phyloP scores from a whole-genome alignment of 2,797 vertebrate species.

The Acanthurus tractus region DNA sequence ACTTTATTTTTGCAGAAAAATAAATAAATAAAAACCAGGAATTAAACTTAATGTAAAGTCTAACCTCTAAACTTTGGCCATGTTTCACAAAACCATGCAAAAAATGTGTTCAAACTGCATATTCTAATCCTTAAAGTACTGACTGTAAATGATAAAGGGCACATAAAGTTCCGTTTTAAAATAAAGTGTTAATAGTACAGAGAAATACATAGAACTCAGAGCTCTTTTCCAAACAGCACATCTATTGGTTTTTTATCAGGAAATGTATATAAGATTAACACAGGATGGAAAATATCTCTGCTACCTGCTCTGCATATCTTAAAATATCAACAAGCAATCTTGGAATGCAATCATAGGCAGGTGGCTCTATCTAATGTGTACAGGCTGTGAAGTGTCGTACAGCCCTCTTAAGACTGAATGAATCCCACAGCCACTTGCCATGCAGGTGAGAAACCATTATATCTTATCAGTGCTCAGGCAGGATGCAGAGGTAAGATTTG shows the following conservation, averaged over 20 bases:
- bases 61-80: neutral
- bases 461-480: constrained; percentile 55
- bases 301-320: constrained; percentile 20
- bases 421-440: constrained; percentile 43
- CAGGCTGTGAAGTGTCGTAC: constrained; percentile 45
- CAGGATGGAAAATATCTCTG: neutral
- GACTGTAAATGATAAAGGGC: neutral
- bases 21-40: neutral
- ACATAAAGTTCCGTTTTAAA: neutral
- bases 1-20: neutral
- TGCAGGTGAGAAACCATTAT: constrained; percentile 54
- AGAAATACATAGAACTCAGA: neutral
- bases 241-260: neutral
- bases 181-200: neutral
- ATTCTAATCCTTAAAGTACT: neutral
- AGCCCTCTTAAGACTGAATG: constrained; percentile 44
- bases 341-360: constrained; percentile 41
- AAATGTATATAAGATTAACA: neutral
- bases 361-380: constrained; percentile 52
- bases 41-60: neutral
- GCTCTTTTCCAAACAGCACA: neutral
- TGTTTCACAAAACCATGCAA: neutral
- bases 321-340: constrained; percentile 53
- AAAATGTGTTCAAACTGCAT: neutral
- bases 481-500: constrained; percentile 23